Evolutionary conservation across 2,113 vertebrate species (phyloP), one percentile per base, ranked within the genome.

Genomic region (Poeciliopsis turrubarensis): DNA sequence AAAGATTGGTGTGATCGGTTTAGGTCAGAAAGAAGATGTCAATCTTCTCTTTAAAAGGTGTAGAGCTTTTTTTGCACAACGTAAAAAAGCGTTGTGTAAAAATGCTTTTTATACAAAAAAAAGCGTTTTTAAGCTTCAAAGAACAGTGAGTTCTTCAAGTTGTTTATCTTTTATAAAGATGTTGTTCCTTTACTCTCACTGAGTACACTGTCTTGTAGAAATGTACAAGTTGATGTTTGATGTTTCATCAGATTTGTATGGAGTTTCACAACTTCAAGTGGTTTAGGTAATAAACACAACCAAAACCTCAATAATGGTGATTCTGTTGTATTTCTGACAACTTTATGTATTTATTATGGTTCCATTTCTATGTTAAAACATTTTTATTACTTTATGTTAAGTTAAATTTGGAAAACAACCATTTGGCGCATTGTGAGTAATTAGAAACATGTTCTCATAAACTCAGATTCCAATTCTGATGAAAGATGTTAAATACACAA

Each of bases 171-270:
- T 75, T 72, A 73, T 73, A 74, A 86, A 86, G 79, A 87, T 74
- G 22, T 2, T 79, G 68, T 69, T 75, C 77, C 26, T 78, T 63
- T 63, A 80, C 68, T 78, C 41, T 68, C 15, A 60, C 13, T 41
- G 77, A 89, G 75, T 84, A 80, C 62, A 60, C 10, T 54, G 65
- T 86, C 65, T 84, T 82, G 78, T 75, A 22, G 19, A 77, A 78
- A 75, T 68, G 71, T 82, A 78, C 79, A 85, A 68, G 72, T 61
- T 70, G 64, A 75, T 75, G 78, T 73, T 85, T 84, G 84, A 82
- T 84, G 84, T 13, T 68, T 78, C 79, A 78, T 84, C 77, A 72
- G 61, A 47, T 72, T 25, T 41, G 73, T 37, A 25, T 70, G 44
- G 37, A 72, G 67, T 11, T 69, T 32, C 30, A 17, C n/a, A 5